A percentile compares a stretch with the other conserved stretches of the same genome.
Conservation (phyloP, 2,888 invertebrate species). For the Parthenolecanium corni region DNA sequence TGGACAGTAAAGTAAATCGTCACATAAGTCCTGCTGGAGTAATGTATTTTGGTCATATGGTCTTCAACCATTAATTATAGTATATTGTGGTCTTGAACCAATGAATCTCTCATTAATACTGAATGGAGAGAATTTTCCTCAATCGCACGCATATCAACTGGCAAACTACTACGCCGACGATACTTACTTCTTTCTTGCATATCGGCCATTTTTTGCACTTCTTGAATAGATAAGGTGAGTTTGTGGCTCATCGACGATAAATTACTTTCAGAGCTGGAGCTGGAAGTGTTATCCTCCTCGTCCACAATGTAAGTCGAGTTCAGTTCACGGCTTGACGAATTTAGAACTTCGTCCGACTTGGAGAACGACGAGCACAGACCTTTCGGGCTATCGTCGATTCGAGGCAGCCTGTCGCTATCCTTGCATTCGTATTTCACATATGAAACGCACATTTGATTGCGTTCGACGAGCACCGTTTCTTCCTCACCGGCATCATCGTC, state of each 20-base stretch:
- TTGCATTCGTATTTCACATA: conserved; percentile 1
- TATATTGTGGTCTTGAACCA: too few species aligned
- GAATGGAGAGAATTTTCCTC: too few species aligned
- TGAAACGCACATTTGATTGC: conserved; percentile 2
- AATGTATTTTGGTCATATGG: too few species aligned
- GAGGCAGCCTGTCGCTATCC: neutral
- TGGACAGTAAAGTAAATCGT: too few species aligned
- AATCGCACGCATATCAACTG: too few species aligned
- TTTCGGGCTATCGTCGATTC: neutral
- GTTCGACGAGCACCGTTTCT: too few species aligned
- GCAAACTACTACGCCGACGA: too few species aligned
- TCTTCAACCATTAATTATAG: too few species aligned
- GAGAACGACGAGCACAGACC: neutral
- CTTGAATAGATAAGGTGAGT: neutral
- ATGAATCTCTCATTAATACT: too few species aligned
- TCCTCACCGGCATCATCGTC: neutral
- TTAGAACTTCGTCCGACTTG: neutral
- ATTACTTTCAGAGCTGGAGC: conserved; percentile 6
- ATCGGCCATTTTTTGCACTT: conserved; percentile 16
- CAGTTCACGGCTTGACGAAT: neutral
- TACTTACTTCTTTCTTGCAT: conserved; percentile 18
- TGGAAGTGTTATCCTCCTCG: neutral
- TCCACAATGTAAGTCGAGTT: conserved; percentile 2
- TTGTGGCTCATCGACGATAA: neutral
- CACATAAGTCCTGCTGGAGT: too few species aligned